A percentile compares a stretch with the other conserved stretches of the same genome.
These are phyloP conservation scores for Lophochroa leadbeateri DNA, from an alignment of 2,113 vertebrate genomes.

Conservation along the genomic window DNA sequence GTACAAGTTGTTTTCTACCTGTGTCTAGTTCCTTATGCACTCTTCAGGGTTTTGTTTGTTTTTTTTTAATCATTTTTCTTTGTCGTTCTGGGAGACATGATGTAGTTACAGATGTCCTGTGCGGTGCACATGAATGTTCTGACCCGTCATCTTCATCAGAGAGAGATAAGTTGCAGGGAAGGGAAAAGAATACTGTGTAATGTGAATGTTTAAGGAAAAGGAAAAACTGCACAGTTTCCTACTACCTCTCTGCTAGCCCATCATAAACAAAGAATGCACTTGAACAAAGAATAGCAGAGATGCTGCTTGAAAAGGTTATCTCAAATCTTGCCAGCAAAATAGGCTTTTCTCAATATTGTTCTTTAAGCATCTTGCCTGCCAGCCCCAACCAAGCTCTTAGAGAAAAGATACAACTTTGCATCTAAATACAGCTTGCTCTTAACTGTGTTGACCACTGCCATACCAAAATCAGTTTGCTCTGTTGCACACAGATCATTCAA, in stretches of 20 bases:
- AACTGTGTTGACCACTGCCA: not conserved
- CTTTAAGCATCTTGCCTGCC: not conserved
- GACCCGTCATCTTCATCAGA: not conserved
- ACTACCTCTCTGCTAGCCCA: not conserved
- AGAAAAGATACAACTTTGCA: not conserved
- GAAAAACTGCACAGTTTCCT: not conserved
- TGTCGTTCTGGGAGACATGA: not conserved
- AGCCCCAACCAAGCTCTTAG: not conserved
- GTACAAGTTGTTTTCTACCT: not conserved
- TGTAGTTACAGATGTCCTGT: not conserved
- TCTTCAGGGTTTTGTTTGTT: rapidly evolving
- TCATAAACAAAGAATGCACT: not conserved
- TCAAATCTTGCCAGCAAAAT: not conserved
- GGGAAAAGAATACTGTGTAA: not conserved
- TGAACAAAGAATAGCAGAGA: not conserved
- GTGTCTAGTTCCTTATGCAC: not conserved
- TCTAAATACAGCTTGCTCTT: not conserved
- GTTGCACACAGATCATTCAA: not conserved
- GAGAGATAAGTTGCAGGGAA: not conserved
- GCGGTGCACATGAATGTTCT: not conserved
- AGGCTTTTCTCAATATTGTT: not conserved
- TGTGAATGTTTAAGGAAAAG: not conserved
- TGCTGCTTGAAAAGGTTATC: not conserved
- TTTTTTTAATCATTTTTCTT: not conserved
- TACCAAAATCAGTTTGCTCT: not conserved